Evolutionary conservation across 1,140 invertebrate genomes (phyloP), one percentile per base, ranked within the genome.

Genomic region (Manduca sexta): DNA sequence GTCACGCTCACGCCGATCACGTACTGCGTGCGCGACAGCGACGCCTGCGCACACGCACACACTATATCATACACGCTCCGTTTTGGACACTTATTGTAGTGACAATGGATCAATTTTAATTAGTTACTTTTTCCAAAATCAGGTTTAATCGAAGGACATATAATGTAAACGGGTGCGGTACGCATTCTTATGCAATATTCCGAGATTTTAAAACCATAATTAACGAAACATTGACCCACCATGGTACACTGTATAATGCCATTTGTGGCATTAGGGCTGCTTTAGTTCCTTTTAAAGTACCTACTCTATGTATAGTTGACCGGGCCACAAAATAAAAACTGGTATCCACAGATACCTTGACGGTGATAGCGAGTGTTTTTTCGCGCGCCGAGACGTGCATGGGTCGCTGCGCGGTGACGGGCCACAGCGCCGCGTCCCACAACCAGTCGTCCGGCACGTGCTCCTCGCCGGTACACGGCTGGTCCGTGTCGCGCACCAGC

Each of bases 11-110:
- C 51, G n/a, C 68, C 78, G 43, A 64, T 47, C 40, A 48, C 56
- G 67, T 80, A 82, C 66, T 80, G 74, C 41, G 26, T 34, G 11
- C 67, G 72, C 7, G 59, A 49, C 50, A 82, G 56, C 60, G 74
- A 58, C 39, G 58, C 31, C 78, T 82, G 61, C 18, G 38, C 30
- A 31, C 11, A 0, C 12, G 16, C 14, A n/a, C n/a, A 2, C 7
- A 45, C n/a, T 21, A 12, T 15, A 8, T 12, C 17, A 4, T 11
- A 38, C 13, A 52, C n/a, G 15, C n/a, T 4, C 26, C 15, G 11
- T 42, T 30, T 29, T 38, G 37, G 18, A 10, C 21, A n/a, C n/a
- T n/a, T 6, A 33, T 15, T 46, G 30, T 8, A 29, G 14, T 17
- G 16, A n/a, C 3, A 10, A 18, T n/a, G 13, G n/a, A 30, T 30